Percentiles rank a stretch among this genome's conserved stretches.
Evolutionary conservation across 1,140 invertebrate species (phyloP).

Genomic region (Bombus picipes): DNA sequence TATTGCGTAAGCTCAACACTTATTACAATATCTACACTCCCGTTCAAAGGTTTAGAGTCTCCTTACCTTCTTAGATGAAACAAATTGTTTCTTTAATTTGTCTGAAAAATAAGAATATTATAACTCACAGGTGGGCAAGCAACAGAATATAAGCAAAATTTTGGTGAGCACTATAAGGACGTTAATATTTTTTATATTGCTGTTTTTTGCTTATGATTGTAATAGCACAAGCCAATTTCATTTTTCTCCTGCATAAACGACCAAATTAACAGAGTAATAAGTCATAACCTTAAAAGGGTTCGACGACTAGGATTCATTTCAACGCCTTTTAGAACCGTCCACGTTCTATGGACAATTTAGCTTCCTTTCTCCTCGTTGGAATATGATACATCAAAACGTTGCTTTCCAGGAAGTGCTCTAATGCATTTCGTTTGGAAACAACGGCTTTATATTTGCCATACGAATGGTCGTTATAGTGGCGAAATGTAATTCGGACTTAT

Average conservation of each 20-base stretch:
- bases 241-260: no score
- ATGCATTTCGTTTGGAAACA: not conserved
- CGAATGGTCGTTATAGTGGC: not conserved
- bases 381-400: constrained; percentile 12
- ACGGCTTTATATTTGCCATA: not conserved
- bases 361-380: constrained; percentile 30
- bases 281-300: not conserved
- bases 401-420: not conserved
- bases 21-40: constrained; percentile 22
- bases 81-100: no score
- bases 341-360: not conserved
- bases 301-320: not conserved
- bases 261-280: not conserved
- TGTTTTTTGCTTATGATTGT: no score
- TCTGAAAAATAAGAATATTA: no score
- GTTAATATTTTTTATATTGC: no score
- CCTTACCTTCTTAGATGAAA: no score
- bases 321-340: not conserved
- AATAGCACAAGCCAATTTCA: no score
- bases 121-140: no score
- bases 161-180: no score
- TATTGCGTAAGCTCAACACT: constrained; percentile 9
- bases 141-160: no score
- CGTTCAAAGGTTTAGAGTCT: no score
- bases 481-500: not conserved